phyloP scores from a whole-genome alignment of 2,797 vertebrate species.

The Epinephelus awoara region DNA sequence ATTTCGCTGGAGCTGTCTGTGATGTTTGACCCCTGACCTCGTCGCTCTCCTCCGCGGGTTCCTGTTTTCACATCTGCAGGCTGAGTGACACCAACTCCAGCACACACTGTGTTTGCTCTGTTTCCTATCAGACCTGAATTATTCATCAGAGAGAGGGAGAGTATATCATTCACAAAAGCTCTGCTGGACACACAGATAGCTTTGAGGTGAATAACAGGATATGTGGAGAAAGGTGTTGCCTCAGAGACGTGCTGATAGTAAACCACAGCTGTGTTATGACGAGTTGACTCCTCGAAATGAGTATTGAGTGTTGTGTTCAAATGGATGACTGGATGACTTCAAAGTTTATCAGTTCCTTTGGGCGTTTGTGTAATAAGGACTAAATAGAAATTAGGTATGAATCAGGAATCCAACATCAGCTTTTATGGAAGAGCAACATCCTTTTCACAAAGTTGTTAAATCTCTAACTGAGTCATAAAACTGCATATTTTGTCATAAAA shows the following conservation, averaged over 20 bases:
- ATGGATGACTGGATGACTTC: slow-evolving; percentile 6
- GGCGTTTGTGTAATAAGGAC: neutral
- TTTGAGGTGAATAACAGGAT: slow-evolving; percentile 50
- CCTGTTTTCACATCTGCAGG: slow-evolving; percentile 39
- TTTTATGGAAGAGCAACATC: slow-evolving; percentile 21
- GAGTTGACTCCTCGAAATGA: slow-evolving; percentile 19
- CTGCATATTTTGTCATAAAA: neutral
- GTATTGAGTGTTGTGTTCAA: neutral
- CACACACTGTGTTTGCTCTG: slow-evolving; percentile 46
- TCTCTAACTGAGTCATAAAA: slow-evolving; percentile 28
- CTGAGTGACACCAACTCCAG: slow-evolving; percentile 41
- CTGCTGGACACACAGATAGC: slow-evolving; percentile 25
- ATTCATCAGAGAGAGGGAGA: slow-evolving; percentile 61
- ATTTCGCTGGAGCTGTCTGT: slow-evolving; percentile 1
- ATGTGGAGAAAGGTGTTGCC: slow-evolving; percentile 34
- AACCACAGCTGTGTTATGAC: slow-evolving; percentile 38
- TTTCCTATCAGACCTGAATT: slow-evolving; percentile 61
- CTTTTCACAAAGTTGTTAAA: slow-evolving; percentile 7
- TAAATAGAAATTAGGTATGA: slow-evolving; percentile 8
- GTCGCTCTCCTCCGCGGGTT: slow-evolving; percentile 3
- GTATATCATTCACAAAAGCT: slow-evolving; percentile 34
- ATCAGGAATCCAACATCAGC: neutral
- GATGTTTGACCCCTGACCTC: slow-evolving; percentile 37
- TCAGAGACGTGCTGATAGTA: slow-evolving; percentile 26
- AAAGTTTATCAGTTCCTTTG: slow-evolving; percentile 27